Percentiles rank a stretch among this genome's conserved stretches.
phyloP scores from a whole-genome alignment of 2,888 invertebrate genomes.

The Osedax fenrisi region DNA sequence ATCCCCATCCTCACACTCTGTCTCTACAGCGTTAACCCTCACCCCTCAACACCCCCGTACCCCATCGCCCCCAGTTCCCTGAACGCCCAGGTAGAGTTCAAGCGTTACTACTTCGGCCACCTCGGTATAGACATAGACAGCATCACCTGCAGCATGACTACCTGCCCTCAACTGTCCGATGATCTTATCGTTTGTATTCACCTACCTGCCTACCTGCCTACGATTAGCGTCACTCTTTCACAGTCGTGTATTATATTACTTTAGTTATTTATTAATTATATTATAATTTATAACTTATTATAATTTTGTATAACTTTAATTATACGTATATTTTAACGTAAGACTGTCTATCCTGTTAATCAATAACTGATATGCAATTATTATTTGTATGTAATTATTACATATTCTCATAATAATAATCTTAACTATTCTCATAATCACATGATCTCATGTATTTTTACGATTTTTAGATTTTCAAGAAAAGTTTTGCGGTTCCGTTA shows the following conservation, averaged over 20 bases:
- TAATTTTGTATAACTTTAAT: conserved; percentile 35
- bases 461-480: conserved; percentile 66
- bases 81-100: conserved; percentile 48
- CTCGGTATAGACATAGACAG: conserved; percentile 68
- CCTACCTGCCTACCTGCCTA: no score
- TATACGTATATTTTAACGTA: no score
- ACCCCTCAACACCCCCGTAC: no score
- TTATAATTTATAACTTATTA: neutral
- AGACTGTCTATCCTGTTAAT: no score
- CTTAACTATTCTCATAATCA: no score
- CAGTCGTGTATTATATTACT: neutral
- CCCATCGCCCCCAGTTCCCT: conserved; percentile 64
- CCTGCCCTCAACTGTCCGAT: conserved; percentile 67
- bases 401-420: no score
- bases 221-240: no score
- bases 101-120: conserved; percentile 73
- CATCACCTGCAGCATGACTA: conserved; percentile 76
- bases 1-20: no score
- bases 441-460: no score
- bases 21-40: no score
- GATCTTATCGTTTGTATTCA: conserved; percentile 57
- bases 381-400: no score
- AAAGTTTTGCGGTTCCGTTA: conserved; percentile 71
- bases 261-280: neutral
- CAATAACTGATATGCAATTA: no score